Conservation (phyloP, 2,797 vertebrate genomes). For the Melanotaenia trifasciata region DNA sequence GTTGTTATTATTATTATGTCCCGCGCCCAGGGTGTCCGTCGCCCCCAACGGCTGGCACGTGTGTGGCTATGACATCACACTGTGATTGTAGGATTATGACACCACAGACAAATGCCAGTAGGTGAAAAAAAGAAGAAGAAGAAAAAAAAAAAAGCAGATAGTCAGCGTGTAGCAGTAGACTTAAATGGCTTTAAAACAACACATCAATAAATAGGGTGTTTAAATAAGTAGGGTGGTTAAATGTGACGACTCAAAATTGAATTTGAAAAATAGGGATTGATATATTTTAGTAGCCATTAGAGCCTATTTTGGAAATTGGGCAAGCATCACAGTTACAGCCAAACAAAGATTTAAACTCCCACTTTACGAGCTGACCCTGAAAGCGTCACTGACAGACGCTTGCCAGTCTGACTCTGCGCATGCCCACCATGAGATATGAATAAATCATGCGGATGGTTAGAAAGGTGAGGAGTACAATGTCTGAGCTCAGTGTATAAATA, state of each 20-base stretch:
- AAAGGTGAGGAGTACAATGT: slow-evolving; percentile 63
- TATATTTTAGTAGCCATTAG: neutral
- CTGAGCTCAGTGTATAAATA: slow-evolving; percentile 28
- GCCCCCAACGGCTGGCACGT: neutral
- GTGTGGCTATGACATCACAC: neutral
- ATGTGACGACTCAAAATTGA: neutral
- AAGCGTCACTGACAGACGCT: slow-evolving; percentile 34
- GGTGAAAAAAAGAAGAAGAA: no score
- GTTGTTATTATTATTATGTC: no score
- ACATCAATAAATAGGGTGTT: no score
- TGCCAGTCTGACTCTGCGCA: slow-evolving; percentile 55
- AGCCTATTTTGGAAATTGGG: neutral
- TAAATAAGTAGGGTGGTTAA: neutral
- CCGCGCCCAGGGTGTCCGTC: no score
- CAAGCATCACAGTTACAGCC: neutral
- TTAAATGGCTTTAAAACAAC: no score
- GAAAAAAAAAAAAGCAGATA: no score
- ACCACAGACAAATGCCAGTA: no score
- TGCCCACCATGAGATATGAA: slow-evolving; percentile 59
- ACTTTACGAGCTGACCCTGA: slow-evolving; percentile 59
- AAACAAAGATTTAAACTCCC: neutral
- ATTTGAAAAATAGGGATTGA: neutral
- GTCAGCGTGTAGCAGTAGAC: no score
- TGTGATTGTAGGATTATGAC: neutral
- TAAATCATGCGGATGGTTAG: slow-evolving; percentile 37